These are phyloP conservation scores for Eristalis pertinax DNA, from an alignment of 2,888 invertebrate genomes.

Conservation along the genomic window DNA sequence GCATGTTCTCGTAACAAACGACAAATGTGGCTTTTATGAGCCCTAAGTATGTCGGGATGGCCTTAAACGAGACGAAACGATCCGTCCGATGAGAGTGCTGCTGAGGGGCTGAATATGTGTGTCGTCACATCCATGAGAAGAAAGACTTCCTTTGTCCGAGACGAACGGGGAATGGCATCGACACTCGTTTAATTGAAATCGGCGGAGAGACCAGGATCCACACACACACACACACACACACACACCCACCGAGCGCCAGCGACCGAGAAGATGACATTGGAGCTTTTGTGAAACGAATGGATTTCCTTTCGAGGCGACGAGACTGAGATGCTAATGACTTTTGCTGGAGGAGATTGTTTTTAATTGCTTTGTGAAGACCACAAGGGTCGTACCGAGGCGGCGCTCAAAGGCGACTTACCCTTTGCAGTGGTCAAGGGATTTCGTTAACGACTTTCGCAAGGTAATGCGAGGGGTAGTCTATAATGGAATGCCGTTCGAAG, in stretches of 20 bases:
- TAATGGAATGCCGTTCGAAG: not conserved
- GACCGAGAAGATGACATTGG: conserved; percentile 25
- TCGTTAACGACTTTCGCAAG: conserved; percentile 23
- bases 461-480: not conserved
- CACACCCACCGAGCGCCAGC: too few relatives aligned
- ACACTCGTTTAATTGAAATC: conserved; percentile 62
- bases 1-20: conserved; percentile 2
- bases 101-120: conserved; percentile 11
- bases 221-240: conserved; percentile 4
- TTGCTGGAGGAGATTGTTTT: conserved; percentile 21
- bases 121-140: not conserved
- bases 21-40: conserved; percentile 54
- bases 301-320: conserved; percentile 19
- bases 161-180: conserved; percentile 36
- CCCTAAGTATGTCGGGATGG: conserved; percentile 60
- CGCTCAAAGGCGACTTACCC: conserved; percentile 4
- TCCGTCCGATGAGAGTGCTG: not conserved
- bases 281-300: not conserved
- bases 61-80: conserved; percentile 53
- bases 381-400: not conserved
- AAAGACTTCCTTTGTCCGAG: conserved; percentile 18
- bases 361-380: conserved; percentile 46
- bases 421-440: conserved; percentile 8
- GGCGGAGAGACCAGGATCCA: conserved; percentile 22
- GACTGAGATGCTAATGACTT: conserved; percentile 11